Conservation (phyloP, 35 echinoderm and acorn worm genomes). For the Hemicentrotus pulcherrimus region DNA sequence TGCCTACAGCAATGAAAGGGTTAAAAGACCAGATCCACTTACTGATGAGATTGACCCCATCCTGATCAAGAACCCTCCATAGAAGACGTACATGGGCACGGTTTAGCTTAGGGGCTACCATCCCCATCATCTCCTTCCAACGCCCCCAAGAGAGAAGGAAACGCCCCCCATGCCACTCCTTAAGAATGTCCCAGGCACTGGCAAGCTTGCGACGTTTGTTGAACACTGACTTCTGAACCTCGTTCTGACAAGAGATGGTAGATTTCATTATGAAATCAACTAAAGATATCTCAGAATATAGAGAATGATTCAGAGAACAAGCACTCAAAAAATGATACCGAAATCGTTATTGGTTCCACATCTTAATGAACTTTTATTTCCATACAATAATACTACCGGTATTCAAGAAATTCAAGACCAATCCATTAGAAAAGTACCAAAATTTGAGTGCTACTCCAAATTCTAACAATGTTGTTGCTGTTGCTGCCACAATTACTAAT, state of each 20-base stretch:
- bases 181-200: constrained; percentile 86
- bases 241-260: constrained; percentile 69
- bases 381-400: too few relatives aligned
- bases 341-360: too few relatives aligned
- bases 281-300: background rate
- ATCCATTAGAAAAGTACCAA: too few relatives aligned
- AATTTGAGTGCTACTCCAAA: too few relatives aligned
- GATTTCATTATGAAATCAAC: background rate
- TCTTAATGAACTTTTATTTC: too few relatives aligned
- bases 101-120: constrained; percentile 66
- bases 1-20: too few relatives aligned
- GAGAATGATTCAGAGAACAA: background rate
- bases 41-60: constrained; percentile 76
- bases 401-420: too few relatives aligned
- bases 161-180: constrained; percentile 57
- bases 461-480: too few relatives aligned
- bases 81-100: constrained; percentile 63
- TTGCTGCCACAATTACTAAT: too few relatives aligned
- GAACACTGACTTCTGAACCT: constrained; percentile 96
- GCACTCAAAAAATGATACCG: too few relatives aligned
- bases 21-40: constrained; percentile 23
- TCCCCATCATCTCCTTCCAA: constrained; percentile 67
- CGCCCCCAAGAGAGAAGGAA: constrained; percentile 76
- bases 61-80: constrained; percentile 91
- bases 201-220: constrained; percentile 69